A percentile compares a stretch with the other conserved stretches of the same genome.
Evolutionary conservation across 2,888 invertebrate species (phyloP).

Genomic region (Trissolcus brochymenae): DNA sequence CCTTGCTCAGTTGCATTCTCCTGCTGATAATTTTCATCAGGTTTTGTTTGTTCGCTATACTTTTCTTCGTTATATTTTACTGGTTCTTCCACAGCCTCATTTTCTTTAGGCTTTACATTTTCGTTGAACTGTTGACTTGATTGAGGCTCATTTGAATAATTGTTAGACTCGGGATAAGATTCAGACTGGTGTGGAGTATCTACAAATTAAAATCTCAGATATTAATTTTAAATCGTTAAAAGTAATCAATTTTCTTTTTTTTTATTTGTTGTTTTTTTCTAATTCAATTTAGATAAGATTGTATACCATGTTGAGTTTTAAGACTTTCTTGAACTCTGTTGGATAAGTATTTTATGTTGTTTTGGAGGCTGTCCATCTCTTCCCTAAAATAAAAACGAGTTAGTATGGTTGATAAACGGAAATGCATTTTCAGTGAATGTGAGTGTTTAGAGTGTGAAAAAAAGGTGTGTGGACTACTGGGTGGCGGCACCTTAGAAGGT

Average conservation of each 20-base stretch:
- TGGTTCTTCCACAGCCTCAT: slow-evolving; percentile 14
- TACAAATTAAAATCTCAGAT: slow-evolving; percentile 4
- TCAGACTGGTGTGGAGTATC: slow-evolving; percentile 19
- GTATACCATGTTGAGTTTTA: slow-evolving; percentile 66
- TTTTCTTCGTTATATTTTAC: slow-evolving; percentile 22
- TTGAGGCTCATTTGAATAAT: slow-evolving; percentile 33
- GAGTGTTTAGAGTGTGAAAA: not conserved
- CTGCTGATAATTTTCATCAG: slow-evolving; percentile 56
- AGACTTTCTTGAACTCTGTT: slow-evolving; percentile 72
- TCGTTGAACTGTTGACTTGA: slow-evolving; percentile 17
- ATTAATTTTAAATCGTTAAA: not conserved
- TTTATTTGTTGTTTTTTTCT: too few relatives aligned
- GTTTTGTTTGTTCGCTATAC: slow-evolving; percentile 30
- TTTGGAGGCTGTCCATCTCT: slow-evolving; percentile 89
- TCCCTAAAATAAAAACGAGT: slow-evolving; percentile 77
- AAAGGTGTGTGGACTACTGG: slow-evolving; percentile 63
- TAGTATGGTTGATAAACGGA: not conserved
- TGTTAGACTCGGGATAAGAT: not conserved
- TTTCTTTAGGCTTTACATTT: slow-evolving; percentile 7
- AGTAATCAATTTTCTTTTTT: too few relatives aligned
- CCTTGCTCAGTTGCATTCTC: slow-evolving; percentile 55
- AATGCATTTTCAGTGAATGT: slow-evolving; percentile 16
- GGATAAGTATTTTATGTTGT: slow-evolving; percentile 84
- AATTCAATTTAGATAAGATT: not conserved
- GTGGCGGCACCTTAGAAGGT: slow-evolving; percentile 70